Evolutionary conservation across 2,113 vertebrate species (phyloP), one percentile per base, ranked within the genome.

Genomic region (Probosciger aterrimus): DNA sequence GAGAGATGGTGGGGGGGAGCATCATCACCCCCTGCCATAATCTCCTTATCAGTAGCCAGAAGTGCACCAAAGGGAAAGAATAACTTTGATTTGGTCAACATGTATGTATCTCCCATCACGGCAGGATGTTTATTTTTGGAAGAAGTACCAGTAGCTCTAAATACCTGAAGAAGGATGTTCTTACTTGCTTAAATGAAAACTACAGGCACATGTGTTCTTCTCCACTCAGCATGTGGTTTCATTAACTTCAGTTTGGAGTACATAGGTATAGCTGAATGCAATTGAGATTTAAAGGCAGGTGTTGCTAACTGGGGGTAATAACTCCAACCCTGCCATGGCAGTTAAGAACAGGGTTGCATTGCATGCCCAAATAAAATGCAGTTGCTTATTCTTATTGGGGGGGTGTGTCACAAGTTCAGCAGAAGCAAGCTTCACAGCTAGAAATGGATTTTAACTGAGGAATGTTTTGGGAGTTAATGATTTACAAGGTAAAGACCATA

Each of bases 401-500:
- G 89, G 23, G 62, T 22, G 79, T 65, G 92, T 80, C 59, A 28
- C 67, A 57, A 82, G 67, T 77, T 71, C 68, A 88, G 75, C 71
- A 97, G 92, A 69, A 88, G 75, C 67, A 82, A 59, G 22, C n/a
- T 85, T 85, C 43, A 27, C 68, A 46, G 44, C 73, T 63, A 80
- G 79, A 77, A 94, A 83, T 86, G 60, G 67, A 28, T 85, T 94
- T 92, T 81, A 80, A 83, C 46, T 76, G 63, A 35, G 73, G 53
- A 70, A 63, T 77, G 41, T 82, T 88, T 80, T 7, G 37, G 52
- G 28, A 88, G 49, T 92, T 90, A 82, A 91, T 77, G 44, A 73
- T 92, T 88, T 94, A 37, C 76, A 83, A 81, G 86, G 76, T 81
- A 82, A 90, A 77, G 59, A 62, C 64, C 76, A 35, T 90, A 57